Base-by-base conservation (phyloP, 2,888 invertebrate genomes). In the Atherix ibis region DNA sequence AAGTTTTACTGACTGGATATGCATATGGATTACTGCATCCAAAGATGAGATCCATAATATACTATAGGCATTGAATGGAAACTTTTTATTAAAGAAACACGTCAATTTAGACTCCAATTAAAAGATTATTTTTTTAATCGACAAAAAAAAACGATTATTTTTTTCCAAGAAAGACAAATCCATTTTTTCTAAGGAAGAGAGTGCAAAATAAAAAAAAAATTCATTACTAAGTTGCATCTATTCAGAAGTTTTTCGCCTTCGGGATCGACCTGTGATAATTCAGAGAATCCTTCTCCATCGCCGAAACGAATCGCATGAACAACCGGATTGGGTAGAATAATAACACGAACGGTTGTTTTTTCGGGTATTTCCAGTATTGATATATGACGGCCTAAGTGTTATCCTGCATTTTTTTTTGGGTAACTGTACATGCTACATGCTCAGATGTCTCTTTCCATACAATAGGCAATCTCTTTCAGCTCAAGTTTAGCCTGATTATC, bases 261-360 rank as follows among this genome's bases (percentile, higher is more conserved):
- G 1, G 81, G 76, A 55, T 97, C 95, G 3, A 85, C 72, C 47
- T 80, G 69, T 0, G 94, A 92, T 25, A 97, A 63, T 49, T 91
- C 70, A 5, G 78, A 64, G 65, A 92, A 98, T 24, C 81, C 91
- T 65, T 94, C 92, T 48, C 94, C 92, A 42, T 94, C 95, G 4
- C 97, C 97, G 61, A 95, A 95, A 62, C 97, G 97, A 43, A 98
- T 97, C 67, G 98, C 97, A 58, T 95, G 95, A 1, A 76, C 87
- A 63, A 95, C 91, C 0, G 97, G 95, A 66, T 98, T 97, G 2
- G 88, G 88, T 3, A 97, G 65, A 49, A 98, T 97, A 37, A 98
- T 84, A 19, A 98, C 97, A 42, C 85, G 70, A 0, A 98, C 97
- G 1, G 88, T 85, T 1, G 94, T 94, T 60, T 97, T 98, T 29